Base-by-base conservation (phyloP, 2,797 vertebrate genomes). In the Chiroxiphia lanceolata region DNA sequence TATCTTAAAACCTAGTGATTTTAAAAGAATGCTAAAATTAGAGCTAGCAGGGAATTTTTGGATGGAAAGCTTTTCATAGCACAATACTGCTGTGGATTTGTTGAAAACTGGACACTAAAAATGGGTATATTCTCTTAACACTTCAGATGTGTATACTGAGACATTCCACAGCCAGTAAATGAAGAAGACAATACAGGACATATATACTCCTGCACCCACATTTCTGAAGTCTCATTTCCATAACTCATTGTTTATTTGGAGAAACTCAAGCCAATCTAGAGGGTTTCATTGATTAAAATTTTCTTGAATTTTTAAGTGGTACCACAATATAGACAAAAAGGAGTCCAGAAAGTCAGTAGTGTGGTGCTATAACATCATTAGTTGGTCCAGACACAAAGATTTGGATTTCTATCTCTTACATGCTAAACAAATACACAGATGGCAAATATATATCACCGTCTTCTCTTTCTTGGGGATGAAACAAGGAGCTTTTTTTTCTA, bases 321-420 rank as follows among this genome's bases (percentile, higher is more conserved):
- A 50, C 11, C 53, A 70, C 48, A 60, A 51, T 25, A 38, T 1
- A 63, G 67, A 54, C 31, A 68, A 79, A 82, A 87, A 68, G 6
- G 16, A 64, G n/a, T 25, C n/a, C 31, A 64, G 25, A 50, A 92
- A 47, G 36, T 50, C 33, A 75, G 67, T 13, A 75, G 3, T 11
- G 5, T 2, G 0, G 12, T 5, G 4, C 27, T 59, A 0, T 34
- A 59, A 45, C 11, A 29, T 8, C 16, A 27, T 48, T 50, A 60
- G n/a, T 22, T 50, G 27, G n/a, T 71, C 57, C 45, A 68, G 44
- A 83, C 29, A 5, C 54, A 85, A 59, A 79, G 61, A 38, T n/a
- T 1, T 0, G 4, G 26, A 71, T 45, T 87, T 79, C 40, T 34
- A 18, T 31, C 54, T 68, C 59, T 76, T n/a, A 22, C 19, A 72